Conservation (phyloP, 2,113 vertebrate species). For the Acrocephalus arundinaceus region DNA sequence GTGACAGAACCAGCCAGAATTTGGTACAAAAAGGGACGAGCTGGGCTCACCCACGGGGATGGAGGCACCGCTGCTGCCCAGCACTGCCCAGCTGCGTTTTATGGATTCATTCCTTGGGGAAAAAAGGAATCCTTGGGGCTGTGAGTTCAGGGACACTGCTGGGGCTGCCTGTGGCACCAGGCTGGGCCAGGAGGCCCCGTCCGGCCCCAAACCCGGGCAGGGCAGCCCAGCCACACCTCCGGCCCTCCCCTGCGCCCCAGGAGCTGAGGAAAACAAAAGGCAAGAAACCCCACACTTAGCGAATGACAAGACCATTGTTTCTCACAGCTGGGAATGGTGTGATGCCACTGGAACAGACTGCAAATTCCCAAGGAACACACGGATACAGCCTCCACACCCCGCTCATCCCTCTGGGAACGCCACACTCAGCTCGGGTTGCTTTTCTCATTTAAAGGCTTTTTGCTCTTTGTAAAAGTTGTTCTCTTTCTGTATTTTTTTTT, state of each 20-base stretch:
- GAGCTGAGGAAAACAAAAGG: conserved; percentile 64
- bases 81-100: neutral
- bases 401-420: conserved; percentile 48
- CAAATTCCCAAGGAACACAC: conserved; percentile 15
- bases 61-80: neutral
- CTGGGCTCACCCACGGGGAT: rapidly evolving
- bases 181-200: neutral
- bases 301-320: conserved; percentile 72
- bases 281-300: conserved; percentile 65
- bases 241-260: conserved; percentile 67
- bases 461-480: conserved; percentile 64
- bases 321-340: conserved; percentile 69
- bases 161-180: neutral
- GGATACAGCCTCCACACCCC: neutral
- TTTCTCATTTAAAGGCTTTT: conserved; percentile 70
- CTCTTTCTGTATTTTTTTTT: neutral
- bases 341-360: conserved; percentile 58
- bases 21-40: neutral
- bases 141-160: neutral
- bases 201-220: neutral
- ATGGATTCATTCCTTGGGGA: no score
- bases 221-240: neutral
- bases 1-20: neutral
- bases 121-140: neutral
- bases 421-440: conserved; percentile 15